Conservation (phyloP, 2,888 invertebrate genomes). For the Synergus umbraculus region DNA sequence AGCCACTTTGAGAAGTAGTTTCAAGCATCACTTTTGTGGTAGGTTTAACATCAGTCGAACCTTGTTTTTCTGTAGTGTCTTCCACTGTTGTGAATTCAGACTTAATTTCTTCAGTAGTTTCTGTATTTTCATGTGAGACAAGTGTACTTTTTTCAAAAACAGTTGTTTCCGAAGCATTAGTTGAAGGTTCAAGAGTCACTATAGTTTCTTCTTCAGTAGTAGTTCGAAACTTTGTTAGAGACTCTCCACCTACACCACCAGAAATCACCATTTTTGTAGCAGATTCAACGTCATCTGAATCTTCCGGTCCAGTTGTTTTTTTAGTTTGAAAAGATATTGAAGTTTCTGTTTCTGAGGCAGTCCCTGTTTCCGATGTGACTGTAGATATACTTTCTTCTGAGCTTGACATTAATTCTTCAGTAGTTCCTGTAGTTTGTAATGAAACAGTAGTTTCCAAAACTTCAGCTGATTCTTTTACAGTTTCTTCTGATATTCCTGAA, state of each 20-base stretch:
- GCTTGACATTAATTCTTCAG: not conserved
- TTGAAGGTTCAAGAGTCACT: no score
- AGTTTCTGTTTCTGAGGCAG: not conserved
- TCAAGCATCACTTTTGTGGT: not conserved
- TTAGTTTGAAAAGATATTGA: not conserved
- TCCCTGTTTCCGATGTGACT: not conserved
- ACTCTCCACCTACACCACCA: no score
- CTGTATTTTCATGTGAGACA: no score
- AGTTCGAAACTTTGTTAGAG: no score
- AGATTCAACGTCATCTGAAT: not conserved
- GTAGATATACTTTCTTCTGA: not conserved
- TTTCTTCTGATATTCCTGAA: not conserved
- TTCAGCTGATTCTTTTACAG: not conserved
- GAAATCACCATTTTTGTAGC: not conserved
- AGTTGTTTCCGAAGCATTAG: not conserved
- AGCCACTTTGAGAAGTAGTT: no score
- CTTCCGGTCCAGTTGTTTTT: not conserved
- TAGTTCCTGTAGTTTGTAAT: not conserved
- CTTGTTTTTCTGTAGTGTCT: not conserved
- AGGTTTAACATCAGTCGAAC: no score
- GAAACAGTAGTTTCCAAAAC: not conserved
- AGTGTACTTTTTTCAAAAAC: not conserved
- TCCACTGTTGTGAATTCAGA: not conserved
- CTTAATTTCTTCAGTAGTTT: no score
- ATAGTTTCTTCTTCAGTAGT: no score